Evolutionary conservation across 2,113 vertebrate genomes (phyloP).

Genomic region (Macrotus californicus): DNA sequence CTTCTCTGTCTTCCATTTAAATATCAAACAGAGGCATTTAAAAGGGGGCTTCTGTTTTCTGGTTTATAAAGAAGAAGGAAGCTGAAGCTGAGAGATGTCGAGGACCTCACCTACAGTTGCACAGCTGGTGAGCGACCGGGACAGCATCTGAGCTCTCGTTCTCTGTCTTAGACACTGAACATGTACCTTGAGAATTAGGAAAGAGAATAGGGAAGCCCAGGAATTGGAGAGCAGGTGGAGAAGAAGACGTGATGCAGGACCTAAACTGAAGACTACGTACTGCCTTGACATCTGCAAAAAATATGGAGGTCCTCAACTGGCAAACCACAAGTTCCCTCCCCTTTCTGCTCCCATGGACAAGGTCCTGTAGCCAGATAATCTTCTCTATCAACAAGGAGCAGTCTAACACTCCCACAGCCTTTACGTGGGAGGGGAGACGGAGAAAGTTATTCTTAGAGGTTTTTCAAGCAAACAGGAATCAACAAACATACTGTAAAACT

Average conservation of each 20-base stretch:
- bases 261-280: neutral
- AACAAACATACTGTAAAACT: neutral
- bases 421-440: neutral
- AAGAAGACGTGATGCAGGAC: neutral
- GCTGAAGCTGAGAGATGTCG: neutral
- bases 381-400: neutral
- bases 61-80: neutral
- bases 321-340: neutral
- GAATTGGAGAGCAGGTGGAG: neutral
- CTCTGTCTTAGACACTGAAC: neutral
- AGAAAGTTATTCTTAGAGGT: neutral
- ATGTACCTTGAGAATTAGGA: neutral
- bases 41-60: neutral
- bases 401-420: neutral
- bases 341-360: fast-evolving
- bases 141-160: neutral
- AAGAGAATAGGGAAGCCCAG: neutral
- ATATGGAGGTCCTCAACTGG: fast-evolving
- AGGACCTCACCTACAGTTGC: neutral
- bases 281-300: neutral
- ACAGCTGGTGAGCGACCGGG: neutral
- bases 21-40: neutral
- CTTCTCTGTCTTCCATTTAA: neutral
- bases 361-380: neutral
- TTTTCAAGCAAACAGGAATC: neutral